Conservation (phyloP, 1,140 invertebrate species). For the Aphelinus certus region DNA sequence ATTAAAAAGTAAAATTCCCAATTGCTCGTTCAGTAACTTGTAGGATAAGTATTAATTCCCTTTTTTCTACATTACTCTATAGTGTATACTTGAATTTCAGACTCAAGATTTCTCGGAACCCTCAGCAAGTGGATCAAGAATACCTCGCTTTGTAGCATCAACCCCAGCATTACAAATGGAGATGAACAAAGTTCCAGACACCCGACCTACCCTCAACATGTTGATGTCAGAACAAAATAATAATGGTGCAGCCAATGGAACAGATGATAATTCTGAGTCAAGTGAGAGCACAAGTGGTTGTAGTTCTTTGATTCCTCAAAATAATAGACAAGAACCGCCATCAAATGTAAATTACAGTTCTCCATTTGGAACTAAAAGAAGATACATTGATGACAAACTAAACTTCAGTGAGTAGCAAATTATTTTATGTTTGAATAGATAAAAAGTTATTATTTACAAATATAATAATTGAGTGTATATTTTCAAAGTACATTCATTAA, state of each 20-base stretch:
- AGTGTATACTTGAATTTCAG: slow-evolving; percentile 40
- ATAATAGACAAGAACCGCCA: slow-evolving; percentile 57
- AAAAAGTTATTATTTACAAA: no score
- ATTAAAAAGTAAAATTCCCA: no score
- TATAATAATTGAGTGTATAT: no score
- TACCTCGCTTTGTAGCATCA: slow-evolving; percentile 55
- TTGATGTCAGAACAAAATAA: slow-evolving; percentile 55
- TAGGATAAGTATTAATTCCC: no score
- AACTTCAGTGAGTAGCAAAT: slow-evolving; percentile 52
- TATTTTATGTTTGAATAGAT: no score
- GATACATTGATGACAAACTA: slow-evolving; percentile 56
- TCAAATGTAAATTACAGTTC: slow-evolving; percentile 51
- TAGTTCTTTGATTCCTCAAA: slow-evolving; percentile 66
- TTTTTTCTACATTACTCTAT: background rate
- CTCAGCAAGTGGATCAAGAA: slow-evolving; percentile 52
- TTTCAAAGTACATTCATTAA: no score
- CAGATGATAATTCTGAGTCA: slow-evolving; percentile 66
- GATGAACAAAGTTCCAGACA: slow-evolving; percentile 43
- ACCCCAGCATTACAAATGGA: slow-evolving; percentile 54
- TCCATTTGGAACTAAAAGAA: slow-evolving; percentile 54
- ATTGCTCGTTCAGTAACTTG: no score
- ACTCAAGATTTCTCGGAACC: slow-evolving; percentile 55
- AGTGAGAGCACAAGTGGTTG: slow-evolving; percentile 68
- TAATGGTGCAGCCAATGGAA: slow-evolving; percentile 57
- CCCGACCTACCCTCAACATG: slow-evolving; percentile 52